These are phyloP conservation scores for Tanypteryx hageni DNA, from an alignment of 2,888 invertebrate species.

Conservation along the genomic window DNA sequence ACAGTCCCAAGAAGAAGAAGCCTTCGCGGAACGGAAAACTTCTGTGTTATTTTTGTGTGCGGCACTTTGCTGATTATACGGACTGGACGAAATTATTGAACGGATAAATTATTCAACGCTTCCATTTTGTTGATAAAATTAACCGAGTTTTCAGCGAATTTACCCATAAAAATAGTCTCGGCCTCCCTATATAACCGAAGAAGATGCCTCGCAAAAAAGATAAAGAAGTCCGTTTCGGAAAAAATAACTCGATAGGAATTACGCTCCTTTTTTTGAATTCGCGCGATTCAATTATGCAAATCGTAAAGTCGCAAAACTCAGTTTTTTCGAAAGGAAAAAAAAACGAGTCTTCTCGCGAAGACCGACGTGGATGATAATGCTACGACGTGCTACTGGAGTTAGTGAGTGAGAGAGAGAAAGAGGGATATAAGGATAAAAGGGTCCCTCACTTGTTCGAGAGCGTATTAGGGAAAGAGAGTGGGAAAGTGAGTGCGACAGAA, in stretches of 20 bases:
- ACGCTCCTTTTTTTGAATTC: constrained; percentile 3
- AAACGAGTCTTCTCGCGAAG: constrained; percentile 9
- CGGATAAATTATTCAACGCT: constrained; percentile 43
- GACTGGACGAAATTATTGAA: not conserved
- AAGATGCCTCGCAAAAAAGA: not conserved
- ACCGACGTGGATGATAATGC: constrained; percentile 21
- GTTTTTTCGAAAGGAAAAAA: constrained; percentile 9
- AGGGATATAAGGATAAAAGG: not conserved
- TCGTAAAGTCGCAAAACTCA: constrained; percentile 43
- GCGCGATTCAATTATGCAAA: constrained; percentile 56
- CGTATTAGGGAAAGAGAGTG: not conserved
- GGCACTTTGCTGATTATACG: not conserved
- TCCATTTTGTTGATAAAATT: constrained; percentile 25
- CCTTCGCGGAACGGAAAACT: not conserved
- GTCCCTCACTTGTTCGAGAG: not conserved
- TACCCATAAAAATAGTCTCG: not conserved
- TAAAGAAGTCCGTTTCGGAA: not conserved
- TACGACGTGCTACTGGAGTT: not conserved
- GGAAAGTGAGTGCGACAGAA: not conserved
- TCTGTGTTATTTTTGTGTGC: not conserved
- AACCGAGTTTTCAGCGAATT: constrained; percentile 11
- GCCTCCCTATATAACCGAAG: not conserved
- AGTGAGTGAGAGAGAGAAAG: not conserved
- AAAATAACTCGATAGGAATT: constrained; percentile 51
- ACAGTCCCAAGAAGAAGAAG: not conserved